A percentile compares a stretch with the other conserved stretches of the same genome.
phyloP scores from a whole-genome alignment of 2,113 vertebrate genomes.

The Grus americana region DNA sequence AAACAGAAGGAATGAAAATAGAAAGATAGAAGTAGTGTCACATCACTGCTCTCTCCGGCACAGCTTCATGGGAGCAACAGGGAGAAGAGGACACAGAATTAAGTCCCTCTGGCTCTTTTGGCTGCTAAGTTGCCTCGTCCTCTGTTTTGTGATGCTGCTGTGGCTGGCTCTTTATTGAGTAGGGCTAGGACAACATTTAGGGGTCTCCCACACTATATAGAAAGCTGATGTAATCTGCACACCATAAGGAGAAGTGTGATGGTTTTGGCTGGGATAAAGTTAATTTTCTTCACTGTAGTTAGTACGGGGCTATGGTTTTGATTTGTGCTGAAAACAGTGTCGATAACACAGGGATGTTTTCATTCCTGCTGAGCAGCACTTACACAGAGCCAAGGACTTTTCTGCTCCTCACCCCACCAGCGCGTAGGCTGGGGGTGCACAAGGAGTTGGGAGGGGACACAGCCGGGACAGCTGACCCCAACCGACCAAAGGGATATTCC shows the following conservation, averaged over 20 bases:
- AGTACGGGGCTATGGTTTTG: too few species aligned
- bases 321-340: too few species aligned
- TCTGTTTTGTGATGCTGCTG: neutral
- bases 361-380: too few species aligned
- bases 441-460: too few species aligned
- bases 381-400: too few species aligned
- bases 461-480: too few species aligned
- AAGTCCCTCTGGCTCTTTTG: neutral
- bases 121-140: neutral
- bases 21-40: neutral
- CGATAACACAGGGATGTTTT: too few species aligned
- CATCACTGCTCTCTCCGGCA: neutral
- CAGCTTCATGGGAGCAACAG: neutral
- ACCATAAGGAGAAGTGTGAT: neutral
- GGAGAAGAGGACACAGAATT: neutral
- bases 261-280: too few species aligned
- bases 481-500: too few species aligned
- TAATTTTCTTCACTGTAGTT: too few species aligned
- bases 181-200: neutral
- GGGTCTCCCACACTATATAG: neutral
- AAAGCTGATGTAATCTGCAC: neutral
- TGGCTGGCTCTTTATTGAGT: neutral
- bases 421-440: too few species aligned
- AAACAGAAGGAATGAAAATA: neutral
- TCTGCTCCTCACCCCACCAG: too few species aligned